Evolutionary conservation across 2,797 vertebrate genomes (phyloP).

Genomic region (Phaenicophaeus curvirostris): DNA sequence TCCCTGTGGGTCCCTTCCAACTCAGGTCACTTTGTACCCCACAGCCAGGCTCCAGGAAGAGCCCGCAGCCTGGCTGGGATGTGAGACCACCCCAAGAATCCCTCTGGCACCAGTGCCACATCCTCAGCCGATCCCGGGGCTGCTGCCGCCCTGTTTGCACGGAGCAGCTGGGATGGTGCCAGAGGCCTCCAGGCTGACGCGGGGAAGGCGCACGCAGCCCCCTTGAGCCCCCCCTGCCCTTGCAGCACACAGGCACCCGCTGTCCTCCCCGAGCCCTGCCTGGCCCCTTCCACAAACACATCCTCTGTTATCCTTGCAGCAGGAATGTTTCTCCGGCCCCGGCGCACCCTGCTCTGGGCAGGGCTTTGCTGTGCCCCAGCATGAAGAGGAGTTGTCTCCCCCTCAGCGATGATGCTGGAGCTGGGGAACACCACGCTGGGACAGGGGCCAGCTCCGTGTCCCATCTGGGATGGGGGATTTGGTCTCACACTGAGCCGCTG

Average conservation of each 20-base stretch:
- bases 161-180: neutral
- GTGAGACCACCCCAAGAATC: neutral
- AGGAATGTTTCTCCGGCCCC: neutral
- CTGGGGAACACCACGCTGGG: neutral
- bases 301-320: conserved; percentile 12
- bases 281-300: conserved; percentile 25
- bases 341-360: neutral
- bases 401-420: neutral
- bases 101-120: fast-evolving
- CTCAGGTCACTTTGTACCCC: no score
- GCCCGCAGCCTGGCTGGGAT: neutral
- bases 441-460: neutral
- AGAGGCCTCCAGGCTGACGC: neutral
- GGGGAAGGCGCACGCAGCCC: neutral
- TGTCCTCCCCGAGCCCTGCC: neutral
- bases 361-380: neutral
- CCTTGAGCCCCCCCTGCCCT: neutral
- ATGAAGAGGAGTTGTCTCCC: fast-evolving
- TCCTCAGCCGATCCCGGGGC: neutral
- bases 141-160: neutral
- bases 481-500: fast-evolving
- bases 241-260: neutral
- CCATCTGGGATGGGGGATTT: neutral
- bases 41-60: neutral
- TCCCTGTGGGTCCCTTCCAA: no score